Conservation (phyloP, 2,113 vertebrate genomes). For the Lasiurus borealis region DNA sequence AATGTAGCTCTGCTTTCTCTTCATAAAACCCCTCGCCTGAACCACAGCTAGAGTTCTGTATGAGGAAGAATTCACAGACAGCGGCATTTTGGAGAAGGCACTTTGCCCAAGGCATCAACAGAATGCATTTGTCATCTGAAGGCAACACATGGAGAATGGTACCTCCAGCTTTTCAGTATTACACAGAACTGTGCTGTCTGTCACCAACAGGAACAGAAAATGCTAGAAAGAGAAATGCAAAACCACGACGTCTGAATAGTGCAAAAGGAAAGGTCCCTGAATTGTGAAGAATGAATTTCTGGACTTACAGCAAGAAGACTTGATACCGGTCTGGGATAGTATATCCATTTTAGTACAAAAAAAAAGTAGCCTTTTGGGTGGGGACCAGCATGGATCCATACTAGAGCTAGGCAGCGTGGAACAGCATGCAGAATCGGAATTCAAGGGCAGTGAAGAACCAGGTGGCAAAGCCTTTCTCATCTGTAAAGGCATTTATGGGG, state of each 20-base stretch:
- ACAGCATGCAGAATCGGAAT: neutral
- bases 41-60: neutral
- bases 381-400: neutral
- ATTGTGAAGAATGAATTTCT: neutral
- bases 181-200: slow-evolving; percentile 46
- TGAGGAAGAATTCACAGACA: slow-evolving; percentile 62
- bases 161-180: slow-evolving; percentile 46
- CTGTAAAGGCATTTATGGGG: neutral
- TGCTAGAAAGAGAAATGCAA: slow-evolving; percentile 56
- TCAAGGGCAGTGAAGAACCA: neutral
- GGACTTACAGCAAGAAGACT: neutral
- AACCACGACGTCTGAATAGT: neutral
- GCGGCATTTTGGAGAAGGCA: slow-evolving; percentile 68
- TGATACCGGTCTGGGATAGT: neutral
- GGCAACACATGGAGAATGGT: slow-evolving; percentile 51
- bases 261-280: slow-evolving; percentile 32
- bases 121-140: slow-evolving; percentile 69
- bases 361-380: neutral
- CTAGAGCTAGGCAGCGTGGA: neutral
- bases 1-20: neutral
- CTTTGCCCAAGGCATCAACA: slow-evolving; percentile 60
- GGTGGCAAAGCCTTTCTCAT: neutral
- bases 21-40: slow-evolving; percentile 22
- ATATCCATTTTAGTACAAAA: neutral
- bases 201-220: slow-evolving; percentile 52